A percentile compares a stretch with the other conserved stretches of the same genome.
These are phyloP conservation scores for Telenomus remus DNA, from an alignment of 1,140 invertebrate genomes.

Conservation along the genomic window DNA sequence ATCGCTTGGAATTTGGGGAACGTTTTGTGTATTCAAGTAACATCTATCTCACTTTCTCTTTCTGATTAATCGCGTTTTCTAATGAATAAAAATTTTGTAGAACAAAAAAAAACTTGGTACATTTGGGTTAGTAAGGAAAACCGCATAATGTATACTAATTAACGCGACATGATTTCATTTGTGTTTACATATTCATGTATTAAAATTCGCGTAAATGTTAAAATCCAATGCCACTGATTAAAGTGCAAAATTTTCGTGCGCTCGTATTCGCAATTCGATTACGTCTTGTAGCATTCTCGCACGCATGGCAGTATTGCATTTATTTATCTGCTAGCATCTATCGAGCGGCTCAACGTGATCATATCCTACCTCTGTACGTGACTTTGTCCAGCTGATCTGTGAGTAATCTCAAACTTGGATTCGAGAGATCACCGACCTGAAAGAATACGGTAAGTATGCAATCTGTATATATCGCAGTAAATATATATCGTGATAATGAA, in stretches of 20 bases:
- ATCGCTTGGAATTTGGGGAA: slow-evolving; percentile 1
- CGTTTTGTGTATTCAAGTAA: not conserved
- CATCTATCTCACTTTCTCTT: not conserved
- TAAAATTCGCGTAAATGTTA: not conserved
- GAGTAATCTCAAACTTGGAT: slow-evolving; percentile 89
- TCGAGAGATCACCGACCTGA: slow-evolving; percentile 89
- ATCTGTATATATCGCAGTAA: slow-evolving; percentile 54
- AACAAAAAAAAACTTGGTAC: not conserved
- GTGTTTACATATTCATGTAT: not conserved
- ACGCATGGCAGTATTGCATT: slow-evolving; percentile 22
- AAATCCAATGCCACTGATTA: not conserved
- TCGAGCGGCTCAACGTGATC: slow-evolving; percentile 26
- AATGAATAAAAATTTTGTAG: not conserved
- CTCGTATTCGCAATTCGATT: not conserved
- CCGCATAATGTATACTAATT: not conserved
- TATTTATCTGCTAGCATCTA: slow-evolving; percentile 42
- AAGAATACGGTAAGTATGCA: slow-evolving; percentile 71
- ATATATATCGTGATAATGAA: slow-evolving; percentile 54
- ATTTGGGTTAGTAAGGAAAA: not conserved
- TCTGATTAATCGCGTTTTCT: not conserved
- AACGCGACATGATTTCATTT: not conserved
- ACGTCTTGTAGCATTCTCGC: slow-evolving; percentile 13
- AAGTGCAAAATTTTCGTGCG: slow-evolving; percentile 5
- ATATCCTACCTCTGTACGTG: slow-evolving; percentile 85
- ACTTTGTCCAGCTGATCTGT: slow-evolving; percentile 92